Percentiles rank a stretch among this genome's conserved stretches.
These are phyloP conservation scores for Pollimyrus isidori DNA, from an alignment of 2,113 vertebrate genomes.

Conservation along the genomic window DNA sequence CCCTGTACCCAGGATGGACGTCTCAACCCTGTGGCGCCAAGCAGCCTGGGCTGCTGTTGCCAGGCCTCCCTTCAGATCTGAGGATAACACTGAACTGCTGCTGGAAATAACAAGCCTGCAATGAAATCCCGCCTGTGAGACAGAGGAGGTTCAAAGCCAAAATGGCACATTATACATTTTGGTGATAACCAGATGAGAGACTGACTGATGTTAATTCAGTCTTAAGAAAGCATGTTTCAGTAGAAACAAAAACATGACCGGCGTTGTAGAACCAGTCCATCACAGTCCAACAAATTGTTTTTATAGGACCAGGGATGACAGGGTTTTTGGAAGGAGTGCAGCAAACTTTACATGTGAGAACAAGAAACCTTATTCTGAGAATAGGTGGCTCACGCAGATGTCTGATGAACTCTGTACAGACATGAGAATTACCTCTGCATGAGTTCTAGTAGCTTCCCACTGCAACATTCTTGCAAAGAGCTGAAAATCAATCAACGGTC, in stretches of 20 bases:
- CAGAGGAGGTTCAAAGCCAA: neutral
- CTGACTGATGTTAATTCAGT: neutral
- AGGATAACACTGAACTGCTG: too few species aligned
- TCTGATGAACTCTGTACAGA: neutral
- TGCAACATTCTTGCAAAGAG: neutral
- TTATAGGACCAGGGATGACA: neutral
- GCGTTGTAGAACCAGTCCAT: neutral
- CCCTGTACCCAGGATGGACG: neutral
- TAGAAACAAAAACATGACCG: neutral
- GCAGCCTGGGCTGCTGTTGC: too few species aligned
- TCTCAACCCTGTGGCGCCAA: too few species aligned
- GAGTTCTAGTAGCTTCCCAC: neutral
- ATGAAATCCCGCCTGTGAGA: neutral
- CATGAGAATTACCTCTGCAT: neutral
- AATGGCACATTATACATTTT: neutral
- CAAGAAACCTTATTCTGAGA: neutral
- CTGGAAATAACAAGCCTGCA: too few species aligned
- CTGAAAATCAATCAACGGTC: neutral
- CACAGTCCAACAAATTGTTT: neutral
- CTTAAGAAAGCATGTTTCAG: neutral
- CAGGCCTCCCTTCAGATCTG: too few species aligned
- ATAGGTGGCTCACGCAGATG: neutral
- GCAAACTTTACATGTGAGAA: neutral
- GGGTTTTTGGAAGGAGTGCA: neutral
- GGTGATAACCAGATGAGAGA: neutral